These are phyloP conservation scores for Passer montanus DNA, from an alignment of 2,113 vertebrate species.

Conservation along the genomic window DNA sequence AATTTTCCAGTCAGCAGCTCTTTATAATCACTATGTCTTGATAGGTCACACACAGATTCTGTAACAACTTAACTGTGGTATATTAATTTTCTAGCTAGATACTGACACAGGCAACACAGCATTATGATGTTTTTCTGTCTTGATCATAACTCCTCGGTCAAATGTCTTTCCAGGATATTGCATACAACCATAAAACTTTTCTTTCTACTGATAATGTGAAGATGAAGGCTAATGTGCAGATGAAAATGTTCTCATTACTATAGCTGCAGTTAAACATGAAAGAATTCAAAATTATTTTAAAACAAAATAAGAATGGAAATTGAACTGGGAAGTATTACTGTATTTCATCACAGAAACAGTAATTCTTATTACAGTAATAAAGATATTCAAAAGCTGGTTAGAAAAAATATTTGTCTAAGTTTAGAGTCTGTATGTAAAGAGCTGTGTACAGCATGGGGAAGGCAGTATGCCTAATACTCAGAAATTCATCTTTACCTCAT, in stretches of 20 bases:
- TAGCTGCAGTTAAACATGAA: not conserved
- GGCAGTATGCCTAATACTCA: not conserved
- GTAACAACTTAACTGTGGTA: not conserved
- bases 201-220: not conserved
- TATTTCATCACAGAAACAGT: not conserved
- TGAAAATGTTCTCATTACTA: not conserved
- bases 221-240: not conserved
- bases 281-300: not conserved
- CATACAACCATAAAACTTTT: not conserved
- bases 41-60: conserved; percentile 8
- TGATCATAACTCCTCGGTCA: not conserved
- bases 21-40: conserved; percentile 2
- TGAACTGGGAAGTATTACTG: not conserved
- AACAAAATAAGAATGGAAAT: not conserved
- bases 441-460: not conserved
- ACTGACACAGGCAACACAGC: fast-evolving
- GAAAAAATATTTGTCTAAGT: not conserved
- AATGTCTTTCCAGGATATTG: not conserved
- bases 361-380: not conserved
- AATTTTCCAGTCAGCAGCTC: conserved; percentile 11
- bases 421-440: not conserved
- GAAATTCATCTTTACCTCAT: not conserved
- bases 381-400: not conserved
- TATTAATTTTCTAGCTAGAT: conserved; percentile 7
- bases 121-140: not conserved